These are phyloP conservation scores for Hydrotaea cyrtoneurina DNA, from an alignment of 2,888 invertebrate genomes.

Conservation along the genomic window DNA sequence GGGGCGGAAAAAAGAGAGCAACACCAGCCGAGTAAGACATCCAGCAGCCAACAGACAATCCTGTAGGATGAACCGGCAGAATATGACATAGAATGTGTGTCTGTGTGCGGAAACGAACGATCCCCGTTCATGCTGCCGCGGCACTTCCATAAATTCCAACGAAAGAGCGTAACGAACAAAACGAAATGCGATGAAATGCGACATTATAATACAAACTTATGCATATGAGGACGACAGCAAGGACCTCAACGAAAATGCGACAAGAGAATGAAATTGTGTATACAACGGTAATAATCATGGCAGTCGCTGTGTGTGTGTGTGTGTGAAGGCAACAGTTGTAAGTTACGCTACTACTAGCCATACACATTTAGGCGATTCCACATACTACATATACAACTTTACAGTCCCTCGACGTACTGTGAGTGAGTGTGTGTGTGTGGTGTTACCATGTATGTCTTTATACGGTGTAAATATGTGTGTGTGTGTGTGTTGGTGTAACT, in stretches of 20 bases:
- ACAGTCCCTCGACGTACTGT: too few relatives aligned
- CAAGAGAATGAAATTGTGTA: background rate
- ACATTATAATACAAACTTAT: conserved; percentile 15
- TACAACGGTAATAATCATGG: background rate
- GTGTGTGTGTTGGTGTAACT: background rate
- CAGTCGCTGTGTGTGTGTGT: background rate
- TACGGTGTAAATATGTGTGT: background rate
- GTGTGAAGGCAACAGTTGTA: background rate
- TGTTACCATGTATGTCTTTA: background rate
- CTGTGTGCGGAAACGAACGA: too few relatives aligned
- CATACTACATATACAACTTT: too few relatives aligned
- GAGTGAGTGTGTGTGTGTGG: background rate
- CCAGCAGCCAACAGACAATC: conserved; percentile 16
- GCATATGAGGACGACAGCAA: background rate
- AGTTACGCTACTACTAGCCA: background rate
- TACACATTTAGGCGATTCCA: too few relatives aligned
- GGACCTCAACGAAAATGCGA: background rate
- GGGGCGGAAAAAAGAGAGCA: background rate
- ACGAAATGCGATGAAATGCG: background rate
- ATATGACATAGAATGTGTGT: too few relatives aligned
- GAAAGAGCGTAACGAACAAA: background rate
- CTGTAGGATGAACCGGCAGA: conserved; percentile 9
- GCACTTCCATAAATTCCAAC: conserved; percentile 3
- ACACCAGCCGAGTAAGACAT: background rate
- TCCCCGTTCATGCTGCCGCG: too few relatives aligned